Percentiles rank a stretch among this genome's conserved stretches.
Evolutionary conservation across 2,113 vertebrate genomes (phyloP).

Genomic region (Coturnix japonica): DNA sequence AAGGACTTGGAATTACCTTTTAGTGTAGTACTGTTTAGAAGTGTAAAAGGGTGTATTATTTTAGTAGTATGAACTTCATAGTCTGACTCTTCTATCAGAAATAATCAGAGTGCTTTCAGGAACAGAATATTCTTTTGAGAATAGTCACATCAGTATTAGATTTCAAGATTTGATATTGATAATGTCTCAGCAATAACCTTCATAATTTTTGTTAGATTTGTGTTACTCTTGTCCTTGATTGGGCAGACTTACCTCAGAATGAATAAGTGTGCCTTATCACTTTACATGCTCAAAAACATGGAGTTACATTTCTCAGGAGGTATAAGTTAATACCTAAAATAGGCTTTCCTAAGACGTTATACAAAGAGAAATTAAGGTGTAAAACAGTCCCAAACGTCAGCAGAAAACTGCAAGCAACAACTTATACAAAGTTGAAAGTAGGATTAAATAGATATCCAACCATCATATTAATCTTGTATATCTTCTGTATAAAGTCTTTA

Average conservation of each 20-base stretch:
- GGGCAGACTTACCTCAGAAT: background rate
- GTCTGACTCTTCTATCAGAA: background rate
- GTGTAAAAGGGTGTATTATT: background rate
- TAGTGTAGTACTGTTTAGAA: background rate
- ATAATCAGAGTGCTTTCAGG: background rate
- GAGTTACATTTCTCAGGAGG: background rate
- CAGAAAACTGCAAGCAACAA: slow-evolving; percentile 10
- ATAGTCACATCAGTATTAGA: background rate
- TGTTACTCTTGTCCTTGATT: background rate
- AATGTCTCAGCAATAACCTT: background rate
- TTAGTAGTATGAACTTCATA: background rate
- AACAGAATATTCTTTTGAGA: background rate
- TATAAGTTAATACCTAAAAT: slow-evolving; percentile 49
- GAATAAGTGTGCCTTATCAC: background rate
- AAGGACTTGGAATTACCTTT: background rate
- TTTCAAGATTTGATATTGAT: background rate
- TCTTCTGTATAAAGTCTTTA: background rate
- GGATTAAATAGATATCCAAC: background rate
- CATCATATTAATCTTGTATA: background rate
- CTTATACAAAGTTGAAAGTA: background rate
- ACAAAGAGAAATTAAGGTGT: slow-evolving; percentile 43
- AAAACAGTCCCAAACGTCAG: slow-evolving; percentile 20
- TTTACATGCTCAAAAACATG: background rate
- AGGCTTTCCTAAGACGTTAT: slow-evolving; percentile 34
- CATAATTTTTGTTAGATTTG: background rate